A percentile compares a stretch with the other conserved stretches of the same genome.
Conservation (phyloP, 2,797 vertebrate species). For the Delichon dasypus region DNA sequence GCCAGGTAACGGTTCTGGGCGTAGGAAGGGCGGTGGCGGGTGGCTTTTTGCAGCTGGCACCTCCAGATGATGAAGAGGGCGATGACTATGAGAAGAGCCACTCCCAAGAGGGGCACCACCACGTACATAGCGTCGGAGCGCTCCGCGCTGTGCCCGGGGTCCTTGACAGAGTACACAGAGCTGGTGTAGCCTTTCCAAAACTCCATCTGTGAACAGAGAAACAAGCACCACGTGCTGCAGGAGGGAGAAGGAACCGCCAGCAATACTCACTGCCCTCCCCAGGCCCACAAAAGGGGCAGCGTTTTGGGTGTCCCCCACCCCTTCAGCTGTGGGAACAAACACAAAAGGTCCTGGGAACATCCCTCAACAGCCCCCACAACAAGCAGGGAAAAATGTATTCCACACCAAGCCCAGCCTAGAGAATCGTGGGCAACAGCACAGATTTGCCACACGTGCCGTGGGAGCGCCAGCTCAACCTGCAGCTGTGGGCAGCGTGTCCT, state of each 20-base stretch:
- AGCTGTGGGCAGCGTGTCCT: background rate
- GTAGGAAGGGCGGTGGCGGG: constrained; percentile 84
- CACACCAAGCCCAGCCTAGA: background rate
- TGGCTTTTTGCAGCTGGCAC: constrained; percentile 88
- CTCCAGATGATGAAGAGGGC: constrained; percentile 91
- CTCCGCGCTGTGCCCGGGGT: constrained; percentile 71
- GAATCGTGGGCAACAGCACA: background rate
- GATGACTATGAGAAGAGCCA: constrained; percentile 86
- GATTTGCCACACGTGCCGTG: background rate
- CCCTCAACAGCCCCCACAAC: background rate
- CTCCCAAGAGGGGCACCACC: constrained; percentile 86
- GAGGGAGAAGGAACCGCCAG: background rate
- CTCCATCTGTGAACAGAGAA: constrained; percentile 80
- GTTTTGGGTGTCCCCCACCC: background rate
- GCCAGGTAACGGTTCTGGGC: constrained; percentile 86
- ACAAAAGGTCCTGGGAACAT: background rate
- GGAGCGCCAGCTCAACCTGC: background rate
- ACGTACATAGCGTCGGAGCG: constrained; percentile 84
- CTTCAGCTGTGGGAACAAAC: background rate
- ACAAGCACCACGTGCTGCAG: background rate
- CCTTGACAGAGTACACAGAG: constrained; percentile 80
- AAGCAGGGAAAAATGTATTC: background rate
- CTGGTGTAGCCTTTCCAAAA: constrained; percentile 89
- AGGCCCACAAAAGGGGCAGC: background rate
- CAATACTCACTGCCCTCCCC: background rate